Conservation (phyloP, 2,888 invertebrate genomes). For the Liodrosophila aerea region DNA sequence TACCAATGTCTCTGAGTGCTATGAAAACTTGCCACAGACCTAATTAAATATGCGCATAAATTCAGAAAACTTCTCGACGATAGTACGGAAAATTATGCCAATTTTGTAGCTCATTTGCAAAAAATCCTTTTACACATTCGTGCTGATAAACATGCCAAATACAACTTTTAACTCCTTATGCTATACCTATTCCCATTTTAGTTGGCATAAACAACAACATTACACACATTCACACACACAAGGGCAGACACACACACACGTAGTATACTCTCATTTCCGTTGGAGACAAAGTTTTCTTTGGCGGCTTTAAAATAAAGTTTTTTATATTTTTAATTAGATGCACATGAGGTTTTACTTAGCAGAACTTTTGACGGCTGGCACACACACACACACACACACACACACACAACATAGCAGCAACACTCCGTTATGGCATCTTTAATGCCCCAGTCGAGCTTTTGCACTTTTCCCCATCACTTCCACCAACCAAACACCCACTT, state of each 20-base stretch:
- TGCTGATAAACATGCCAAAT: slow-evolving; percentile 69
- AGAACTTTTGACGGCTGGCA: slow-evolving; percentile 63
- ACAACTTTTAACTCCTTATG: slow-evolving; percentile 55
- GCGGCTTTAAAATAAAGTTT: slow-evolving; percentile 75
- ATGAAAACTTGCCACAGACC: slow-evolving; percentile 31
- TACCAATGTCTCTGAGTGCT: slow-evolving; percentile 13
- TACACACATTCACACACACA: background rate
- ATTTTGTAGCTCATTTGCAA: slow-evolving; percentile 67
- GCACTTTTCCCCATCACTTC: slow-evolving; percentile 35
- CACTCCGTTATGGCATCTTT: slow-evolving; percentile 72
- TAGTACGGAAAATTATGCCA: slow-evolving; percentile 60
- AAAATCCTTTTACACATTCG: slow-evolving; percentile 55
- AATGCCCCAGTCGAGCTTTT: slow-evolving; percentile 59
- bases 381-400: slow-evolving; percentile 20
- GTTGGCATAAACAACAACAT: slow-evolving; percentile 23
- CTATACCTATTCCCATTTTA: slow-evolving; percentile 30
- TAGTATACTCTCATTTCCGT: slow-evolving; percentile 46
- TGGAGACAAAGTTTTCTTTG: slow-evolving; percentile 73
- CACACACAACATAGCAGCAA: slow-evolving; percentile 21
- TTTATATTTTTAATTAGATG: slow-evolving; percentile 78
- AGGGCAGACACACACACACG: background rate
- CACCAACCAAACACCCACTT: slow-evolving; percentile 48
- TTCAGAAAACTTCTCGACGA: background rate
- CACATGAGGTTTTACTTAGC: slow-evolving; percentile 75
- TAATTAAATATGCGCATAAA: slow-evolving; percentile 56